Evolutionary conservation across 30 jellyfish, hydroid and myxozoan genomes (phyloP), one percentile per base, ranked within the genome.

Genomic region (Pelagia noctiluca): DNA sequence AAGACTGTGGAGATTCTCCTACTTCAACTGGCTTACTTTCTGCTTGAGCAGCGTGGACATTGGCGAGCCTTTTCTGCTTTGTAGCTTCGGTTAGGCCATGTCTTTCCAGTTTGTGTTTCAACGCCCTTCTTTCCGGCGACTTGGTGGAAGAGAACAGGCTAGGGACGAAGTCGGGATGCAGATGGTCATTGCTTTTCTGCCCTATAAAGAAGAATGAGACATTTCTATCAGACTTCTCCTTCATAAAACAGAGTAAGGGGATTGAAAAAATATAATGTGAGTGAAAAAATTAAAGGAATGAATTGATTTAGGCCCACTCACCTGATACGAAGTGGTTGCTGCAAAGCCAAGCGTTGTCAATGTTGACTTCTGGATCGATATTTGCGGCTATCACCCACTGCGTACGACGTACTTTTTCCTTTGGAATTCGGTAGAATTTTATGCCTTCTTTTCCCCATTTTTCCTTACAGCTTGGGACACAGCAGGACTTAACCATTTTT

Each of bases 111-210:
- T 19, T 52, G 28, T 2, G 25, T 3, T 3, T n/a, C 25, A 52
- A 3, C 22, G 29, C 2, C 25, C 22, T 52, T n/a, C 25, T 52
- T 8, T 52, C 68, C 2, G 25, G 68, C 16, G 68, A 52, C 68
- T 3, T 3, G 2, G 68, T 52, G 2, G 26, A 3, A 3, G 12
- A 3, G 26, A 52, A 52, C 2, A 52, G 12, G 25, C 68, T 52
- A 29, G 68, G 68, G 25, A 52, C 22, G 68, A 3, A 52, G 68
- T 52, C 68, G 22, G 68, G 68, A 52, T 52, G 68, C 25, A n/a
- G 2, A 3, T 3, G 68, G 25, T 52, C 68, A 52, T 52, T 29
- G 2, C 25, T 52, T 19, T n/a, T 52, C 68, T 52, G 12, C 16
- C 68, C 68, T n/a, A 52, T 2, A n/a, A 8, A 3, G 22, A 52